A percentile compares a stretch with the other conserved stretches of the same genome.
Conservation (phyloP, 1,140 invertebrate species). For the Ctenoplectra terminalis region DNA sequence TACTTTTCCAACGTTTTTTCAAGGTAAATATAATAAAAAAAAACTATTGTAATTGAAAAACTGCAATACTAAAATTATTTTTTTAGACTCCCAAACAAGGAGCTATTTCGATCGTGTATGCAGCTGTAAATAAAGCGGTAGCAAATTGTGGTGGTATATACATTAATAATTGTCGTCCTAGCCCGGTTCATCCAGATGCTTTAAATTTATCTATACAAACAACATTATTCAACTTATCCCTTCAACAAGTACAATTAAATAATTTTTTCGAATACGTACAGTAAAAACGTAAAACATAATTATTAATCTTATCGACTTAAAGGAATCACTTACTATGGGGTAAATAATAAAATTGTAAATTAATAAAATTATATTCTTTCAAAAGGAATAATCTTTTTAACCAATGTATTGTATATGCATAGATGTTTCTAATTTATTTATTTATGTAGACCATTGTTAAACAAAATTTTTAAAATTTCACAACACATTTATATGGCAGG, state of each 20-base stretch:
- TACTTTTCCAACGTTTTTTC: slow-evolving; percentile 85
- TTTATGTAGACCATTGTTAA: slow-evolving; percentile 21
- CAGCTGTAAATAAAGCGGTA: slow-evolving; percentile 88
- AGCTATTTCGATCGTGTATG: slow-evolving; percentile 88
- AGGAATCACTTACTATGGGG: neutral
- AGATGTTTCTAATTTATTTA: slow-evolving; percentile 37
- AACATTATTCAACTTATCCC: slow-evolving; percentile 73
- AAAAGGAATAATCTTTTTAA: neutral
- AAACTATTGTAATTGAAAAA: neutral
- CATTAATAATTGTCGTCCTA: slow-evolving; percentile 86
- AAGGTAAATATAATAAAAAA: slow-evolving; percentile 82
- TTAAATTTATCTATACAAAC: slow-evolving; percentile 70
- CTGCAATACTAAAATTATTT: slow-evolving; percentile 30
- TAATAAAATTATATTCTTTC: neutral
- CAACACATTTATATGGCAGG: slow-evolving; percentile 9
- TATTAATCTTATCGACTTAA: slow-evolving; percentile 1
- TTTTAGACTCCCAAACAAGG: slow-evolving; percentile 90
- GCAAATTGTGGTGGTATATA: slow-evolving; percentile 89
- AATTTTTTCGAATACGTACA: slow-evolving; percentile 71
- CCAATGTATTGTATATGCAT: too few species aligned
- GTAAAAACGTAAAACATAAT: neutral
- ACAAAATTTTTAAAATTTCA: neutral
- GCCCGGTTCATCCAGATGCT: slow-evolving; percentile 71
- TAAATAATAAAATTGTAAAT: neutral
- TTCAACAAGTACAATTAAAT: slow-evolving; percentile 72